phyloP scores from a whole-genome alignment of 2,888 invertebrate species.

The Caenorhabditis afra region DNA sequence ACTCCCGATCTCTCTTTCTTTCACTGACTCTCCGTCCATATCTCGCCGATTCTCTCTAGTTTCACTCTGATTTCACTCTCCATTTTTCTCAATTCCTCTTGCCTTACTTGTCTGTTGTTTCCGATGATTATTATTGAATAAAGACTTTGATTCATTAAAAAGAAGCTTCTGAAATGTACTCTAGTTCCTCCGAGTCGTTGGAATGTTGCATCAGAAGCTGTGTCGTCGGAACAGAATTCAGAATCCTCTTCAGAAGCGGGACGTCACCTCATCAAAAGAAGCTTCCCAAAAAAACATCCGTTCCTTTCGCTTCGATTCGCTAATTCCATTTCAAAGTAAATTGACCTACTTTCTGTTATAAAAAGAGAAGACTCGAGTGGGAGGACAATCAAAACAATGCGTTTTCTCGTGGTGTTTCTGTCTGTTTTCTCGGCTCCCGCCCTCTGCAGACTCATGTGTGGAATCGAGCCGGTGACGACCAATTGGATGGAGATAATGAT shows the following conservation, averaged over 20 bases:
- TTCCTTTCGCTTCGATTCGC: neutral
- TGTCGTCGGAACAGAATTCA: too few species aligned
- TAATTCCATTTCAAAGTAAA: conserved; percentile 22
- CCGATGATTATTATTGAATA: conserved; percentile 43
- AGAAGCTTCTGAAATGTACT: too few species aligned
- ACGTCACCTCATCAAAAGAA: too few species aligned
- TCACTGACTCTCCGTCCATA: conserved; percentile 18
- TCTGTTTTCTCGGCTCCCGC: neutral
- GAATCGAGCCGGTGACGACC: conserved; percentile 50
- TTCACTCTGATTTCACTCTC: neutral
- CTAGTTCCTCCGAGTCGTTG: too few species aligned
- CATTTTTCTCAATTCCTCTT: conserved; percentile 22
- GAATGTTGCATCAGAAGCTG: too few species aligned
- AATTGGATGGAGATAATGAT: conserved; percentile 57
- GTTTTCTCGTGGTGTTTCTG: neutral
- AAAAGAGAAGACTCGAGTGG: conserved; percentile 6
- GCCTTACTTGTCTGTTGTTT: conserved; percentile 35
- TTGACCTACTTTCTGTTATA: conserved; percentile 42
- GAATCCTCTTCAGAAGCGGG: too few species aligned
- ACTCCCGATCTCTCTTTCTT: conserved; percentile 35
- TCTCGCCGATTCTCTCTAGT: conserved; percentile 30
- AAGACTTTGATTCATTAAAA: conserved; percentile 16
- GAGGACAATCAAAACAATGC: neutral
- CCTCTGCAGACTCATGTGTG: conserved; percentile 49
- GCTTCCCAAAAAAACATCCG: too few species aligned